These are phyloP conservation scores for Oryctes rhinoceros DNA, from an alignment of 1,140 invertebrate genomes.

Conservation along the genomic window DNA sequence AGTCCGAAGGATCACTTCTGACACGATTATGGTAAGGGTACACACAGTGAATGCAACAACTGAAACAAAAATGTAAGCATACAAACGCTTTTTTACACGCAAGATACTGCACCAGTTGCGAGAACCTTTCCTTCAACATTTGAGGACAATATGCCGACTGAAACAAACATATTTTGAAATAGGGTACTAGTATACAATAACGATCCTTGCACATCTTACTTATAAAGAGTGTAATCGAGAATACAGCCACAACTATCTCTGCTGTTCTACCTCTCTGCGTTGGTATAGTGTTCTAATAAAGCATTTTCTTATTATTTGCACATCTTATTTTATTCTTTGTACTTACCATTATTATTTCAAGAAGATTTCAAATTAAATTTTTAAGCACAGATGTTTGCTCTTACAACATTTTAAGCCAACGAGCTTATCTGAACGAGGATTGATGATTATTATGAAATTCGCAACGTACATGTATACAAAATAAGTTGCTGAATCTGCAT, in stretches of 20 bases:
- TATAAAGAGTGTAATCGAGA: background rate
- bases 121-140: background rate
- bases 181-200: background rate
- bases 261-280: background rate
- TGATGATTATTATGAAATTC: too few species aligned
- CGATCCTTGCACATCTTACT: background rate
- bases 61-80: background rate
- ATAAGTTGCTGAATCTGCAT: too few species aligned
- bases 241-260: background rate
- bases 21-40: background rate
- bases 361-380: background rate
- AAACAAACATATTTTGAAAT: background rate
- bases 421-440: too few species aligned
- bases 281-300: conserved; percentile 5
- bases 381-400: too few species aligned
- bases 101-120: background rate
- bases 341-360: background rate
- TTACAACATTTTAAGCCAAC: too few species aligned
- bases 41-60: background rate
- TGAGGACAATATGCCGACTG: background rate
- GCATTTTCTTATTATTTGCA: background rate
- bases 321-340: background rate
- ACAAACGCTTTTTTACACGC: background rate
- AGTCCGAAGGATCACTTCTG: background rate
- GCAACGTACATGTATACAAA: too few species aligned